These are phyloP conservation scores for Salarias fasciatus DNA, from an alignment of 2,797 vertebrate species.

Conservation along the genomic window DNA sequence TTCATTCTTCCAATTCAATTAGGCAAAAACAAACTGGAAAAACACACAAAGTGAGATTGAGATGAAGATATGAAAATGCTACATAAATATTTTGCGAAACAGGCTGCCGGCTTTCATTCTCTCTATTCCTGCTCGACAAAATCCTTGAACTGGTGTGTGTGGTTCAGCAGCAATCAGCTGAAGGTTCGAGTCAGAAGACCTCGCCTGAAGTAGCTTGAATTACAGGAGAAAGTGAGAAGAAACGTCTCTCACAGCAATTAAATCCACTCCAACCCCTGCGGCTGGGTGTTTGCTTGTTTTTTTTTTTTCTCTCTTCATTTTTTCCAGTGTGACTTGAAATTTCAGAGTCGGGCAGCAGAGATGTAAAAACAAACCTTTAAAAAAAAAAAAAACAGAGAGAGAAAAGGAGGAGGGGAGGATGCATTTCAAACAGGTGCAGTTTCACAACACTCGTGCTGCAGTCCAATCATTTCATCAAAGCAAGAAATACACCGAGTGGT, in stretches of 20 bases:
- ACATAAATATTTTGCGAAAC: conserved; percentile 60
- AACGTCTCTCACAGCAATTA: conserved; percentile 33
- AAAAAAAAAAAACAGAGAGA: not conserved
- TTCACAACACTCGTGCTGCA: conserved; percentile 28
- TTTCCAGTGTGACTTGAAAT: conserved; percentile 76
- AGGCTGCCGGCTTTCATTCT: conserved; percentile 18
- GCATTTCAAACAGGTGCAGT: conserved; percentile 39
- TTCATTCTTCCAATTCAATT: conserved; percentile 55
- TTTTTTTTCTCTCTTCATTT: conserved; percentile 12
- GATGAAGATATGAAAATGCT: conserved; percentile 61
- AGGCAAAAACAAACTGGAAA: conserved; percentile 59
- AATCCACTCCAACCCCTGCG: conserved; percentile 51
- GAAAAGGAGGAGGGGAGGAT: not conserved
- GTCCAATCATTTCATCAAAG: conserved; percentile 31
- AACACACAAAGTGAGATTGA: conserved; percentile 9
- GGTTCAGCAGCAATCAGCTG: conserved; percentile 26
- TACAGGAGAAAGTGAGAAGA: conserved; percentile 15
- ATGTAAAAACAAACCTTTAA: conserved; percentile 2
- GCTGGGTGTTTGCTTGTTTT: conserved; percentile 23
- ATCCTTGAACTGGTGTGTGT: conserved; percentile 15
- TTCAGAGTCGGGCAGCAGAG: conserved; percentile 42
- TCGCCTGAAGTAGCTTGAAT: conserved; percentile 18
- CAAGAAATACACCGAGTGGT: conserved; percentile 16
- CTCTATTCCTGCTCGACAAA: conserved; percentile 11
- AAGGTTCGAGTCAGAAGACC: conserved; percentile 19